Evolutionary conservation across 2,888 invertebrate species (phyloP), one percentile per base, ranked within the genome.

Genomic region (Drosophila silvestris): DNA sequence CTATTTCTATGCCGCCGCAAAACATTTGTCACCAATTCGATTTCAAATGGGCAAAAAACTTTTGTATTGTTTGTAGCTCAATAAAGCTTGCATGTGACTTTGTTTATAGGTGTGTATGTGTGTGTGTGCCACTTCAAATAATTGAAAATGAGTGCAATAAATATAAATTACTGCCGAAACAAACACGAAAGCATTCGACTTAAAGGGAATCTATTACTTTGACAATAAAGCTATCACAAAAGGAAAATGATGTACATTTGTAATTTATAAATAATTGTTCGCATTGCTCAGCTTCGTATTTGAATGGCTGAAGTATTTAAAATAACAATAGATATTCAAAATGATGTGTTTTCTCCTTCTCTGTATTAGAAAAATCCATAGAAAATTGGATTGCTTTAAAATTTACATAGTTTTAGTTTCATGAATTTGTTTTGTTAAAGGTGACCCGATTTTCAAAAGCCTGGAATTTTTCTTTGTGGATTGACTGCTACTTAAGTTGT

Each of bases 21-120:
- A 73, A 70, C 87, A 83, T 85, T 89, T 89, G 82, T 89, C 89
- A 81, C 79, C 77, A 70, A 56, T 77, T 75, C 76, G 70, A 77
- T 77, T 83, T 62, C 10, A 10, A 56, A 33, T 22, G 28, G 30
- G 28, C 44, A 47, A 26, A 12, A 6, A 16, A 47, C 28, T n/a
- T 61, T 39, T 33, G 26, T 22, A 22, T 35, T 56, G 39, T n/a
- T 50, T 44, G 50, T 32, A 47, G 39, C 44, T 19, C 37, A 60
- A 56, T 62, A 66, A 39, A 44, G 44, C 59, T 57, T 35, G n/a
- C n/a, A 9, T 33, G 6, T 19, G 7, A 26, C 2, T 60, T 26
- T 35, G 2, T 44, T 22, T 16, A 22, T 7, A 4, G 16, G 14
- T 0, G 3, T 52, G 5, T 10, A 16, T 50, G n/a, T 22, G n/a